Conservation (phyloP, 2,797 vertebrate genomes). For the Pipistrellus nathusii region DNA sequence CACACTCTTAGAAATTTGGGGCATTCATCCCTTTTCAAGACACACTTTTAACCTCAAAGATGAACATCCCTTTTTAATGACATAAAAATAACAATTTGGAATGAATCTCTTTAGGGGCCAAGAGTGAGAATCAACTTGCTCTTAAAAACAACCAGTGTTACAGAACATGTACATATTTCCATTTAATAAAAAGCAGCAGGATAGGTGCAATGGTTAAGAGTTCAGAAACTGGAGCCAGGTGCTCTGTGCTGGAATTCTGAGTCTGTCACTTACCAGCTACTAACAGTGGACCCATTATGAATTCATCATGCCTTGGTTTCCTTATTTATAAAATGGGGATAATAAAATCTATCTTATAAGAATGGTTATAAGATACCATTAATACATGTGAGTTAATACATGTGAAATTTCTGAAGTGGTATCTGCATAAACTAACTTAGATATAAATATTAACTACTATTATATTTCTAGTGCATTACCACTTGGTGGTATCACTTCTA, state of each 20-base stretch:
- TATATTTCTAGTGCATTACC: background rate
- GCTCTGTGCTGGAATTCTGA: background rate
- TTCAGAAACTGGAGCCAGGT: background rate
- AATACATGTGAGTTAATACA: background rate
- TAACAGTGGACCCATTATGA: background rate
- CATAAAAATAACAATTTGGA: conserved; percentile 1
- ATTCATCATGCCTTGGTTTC: background rate
- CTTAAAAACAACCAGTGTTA: background rate
- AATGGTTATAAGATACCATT: background rate
- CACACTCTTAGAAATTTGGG: background rate
- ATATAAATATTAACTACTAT: background rate
- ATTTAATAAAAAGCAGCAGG: background rate
- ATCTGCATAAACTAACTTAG: background rate
- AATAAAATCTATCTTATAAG: background rate
- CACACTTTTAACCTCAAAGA: background rate
- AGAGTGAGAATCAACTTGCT: background rate
- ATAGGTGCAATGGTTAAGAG: background rate
- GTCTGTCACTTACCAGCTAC: background rate
- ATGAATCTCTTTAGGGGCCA: background rate
- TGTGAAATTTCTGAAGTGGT: background rate
- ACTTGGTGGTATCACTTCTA: background rate
- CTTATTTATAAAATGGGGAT: background rate
- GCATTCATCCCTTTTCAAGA: conserved; percentile 13
- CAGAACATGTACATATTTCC: background rate
- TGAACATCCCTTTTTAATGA: background rate